Evolutionary conservation across 2,797 vertebrate genomes (phyloP).

Genomic region (Trichosurus vulpecula): DNA sequence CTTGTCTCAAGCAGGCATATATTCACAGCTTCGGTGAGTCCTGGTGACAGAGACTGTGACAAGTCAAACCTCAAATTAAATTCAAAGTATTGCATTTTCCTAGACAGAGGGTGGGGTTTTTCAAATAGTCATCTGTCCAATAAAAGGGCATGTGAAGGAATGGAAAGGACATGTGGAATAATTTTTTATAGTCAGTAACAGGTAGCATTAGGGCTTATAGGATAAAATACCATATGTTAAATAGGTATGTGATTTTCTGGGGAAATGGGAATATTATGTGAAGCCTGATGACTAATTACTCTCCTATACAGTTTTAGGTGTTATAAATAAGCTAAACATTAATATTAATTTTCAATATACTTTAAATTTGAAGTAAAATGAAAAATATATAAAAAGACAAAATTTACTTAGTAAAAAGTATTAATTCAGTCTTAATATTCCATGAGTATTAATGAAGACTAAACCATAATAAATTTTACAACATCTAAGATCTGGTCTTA

Average conservation of each 20-base stretch:
- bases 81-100: conserved; percentile 68
- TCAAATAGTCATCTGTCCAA: conserved; percentile 13
- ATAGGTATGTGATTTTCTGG: background rate
- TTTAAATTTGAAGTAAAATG: background rate
- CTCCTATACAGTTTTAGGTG: background rate
- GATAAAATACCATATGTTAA: background rate
- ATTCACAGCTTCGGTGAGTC: conserved; percentile 69
- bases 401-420: background rate
- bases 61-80: conserved; percentile 63
- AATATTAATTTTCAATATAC: background rate
- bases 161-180: background rate
- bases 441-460: background rate
- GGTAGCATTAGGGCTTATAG: background rate
- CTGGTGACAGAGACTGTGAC: conserved; percentile 61
- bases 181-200: background rate
- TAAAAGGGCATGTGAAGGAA: conserved; percentile 6
- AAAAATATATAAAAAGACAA: background rate
- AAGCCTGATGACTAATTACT: background rate
- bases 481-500: background rate
- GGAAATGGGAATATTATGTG: background rate
- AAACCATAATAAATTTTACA: background rate
- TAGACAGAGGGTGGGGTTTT: conserved; percentile 1
- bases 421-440: background rate
- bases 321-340: background rate
- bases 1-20: conserved; percentile 74